Conservation (phyloP, 2,113 vertebrate species). For the Harpagus bidentatus region DNA sequence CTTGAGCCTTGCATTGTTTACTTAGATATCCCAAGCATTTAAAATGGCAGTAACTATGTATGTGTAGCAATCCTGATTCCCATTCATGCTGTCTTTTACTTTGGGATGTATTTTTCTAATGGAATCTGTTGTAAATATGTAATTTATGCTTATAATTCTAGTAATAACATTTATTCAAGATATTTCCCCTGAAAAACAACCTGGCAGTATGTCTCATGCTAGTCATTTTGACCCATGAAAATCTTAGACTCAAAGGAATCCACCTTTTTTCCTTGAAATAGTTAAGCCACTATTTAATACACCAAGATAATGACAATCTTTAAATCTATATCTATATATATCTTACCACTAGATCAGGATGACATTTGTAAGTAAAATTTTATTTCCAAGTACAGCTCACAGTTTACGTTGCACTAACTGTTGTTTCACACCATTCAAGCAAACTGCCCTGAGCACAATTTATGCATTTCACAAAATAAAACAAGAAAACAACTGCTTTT, state of each 20-base stretch:
- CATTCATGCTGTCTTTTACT: background rate
- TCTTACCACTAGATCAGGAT: background rate
- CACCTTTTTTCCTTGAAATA: background rate
- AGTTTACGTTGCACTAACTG: conserved; percentile 9
- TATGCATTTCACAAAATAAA: background rate
- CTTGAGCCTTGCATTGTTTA: background rate
- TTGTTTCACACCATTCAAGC: background rate
- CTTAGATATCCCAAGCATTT: background rate
- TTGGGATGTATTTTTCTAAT: background rate
- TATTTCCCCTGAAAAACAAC: background rate
- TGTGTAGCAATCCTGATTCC: background rate
- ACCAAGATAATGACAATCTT: background rate
- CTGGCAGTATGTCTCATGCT: background rate
- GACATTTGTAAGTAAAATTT: conserved; percentile 23
- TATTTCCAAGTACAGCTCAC: conserved; percentile 36
- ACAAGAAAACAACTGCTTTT: background rate
- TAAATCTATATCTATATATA: background rate
- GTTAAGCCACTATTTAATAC: conserved; percentile 17
- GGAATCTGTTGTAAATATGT: background rate
- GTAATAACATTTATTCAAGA: background rate
- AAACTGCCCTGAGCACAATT: background rate
- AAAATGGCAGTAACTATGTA: background rate
- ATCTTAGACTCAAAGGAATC: background rate
- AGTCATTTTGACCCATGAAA: background rate
- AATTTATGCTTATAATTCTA: background rate